A percentile compares a stretch with the other conserved stretches of the same genome.
These are phyloP conservation scores for Xestia rhomboidea DNA, from an alignment of 2,888 invertebrate genomes.

Conservation along the genomic window DNA sequence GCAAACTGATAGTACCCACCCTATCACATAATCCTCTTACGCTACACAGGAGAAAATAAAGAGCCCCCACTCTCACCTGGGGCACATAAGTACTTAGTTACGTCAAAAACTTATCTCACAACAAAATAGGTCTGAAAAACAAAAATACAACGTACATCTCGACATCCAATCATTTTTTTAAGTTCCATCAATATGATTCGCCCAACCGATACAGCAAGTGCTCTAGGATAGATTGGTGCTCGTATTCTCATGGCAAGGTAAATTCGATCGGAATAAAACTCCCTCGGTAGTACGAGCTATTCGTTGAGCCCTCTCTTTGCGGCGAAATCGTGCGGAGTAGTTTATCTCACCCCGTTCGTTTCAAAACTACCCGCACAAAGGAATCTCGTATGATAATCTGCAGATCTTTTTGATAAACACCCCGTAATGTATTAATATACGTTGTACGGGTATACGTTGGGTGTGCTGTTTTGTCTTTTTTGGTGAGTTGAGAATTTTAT, in stretches of 20 bases:
- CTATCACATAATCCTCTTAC: constrained; percentile 32
- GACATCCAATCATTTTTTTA: constrained; percentile 62
- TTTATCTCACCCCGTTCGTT: constrained; percentile 85
- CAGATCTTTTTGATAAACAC: constrained; percentile 76
- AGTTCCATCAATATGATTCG: constrained; percentile 64
- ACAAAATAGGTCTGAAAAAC: constrained; percentile 14
- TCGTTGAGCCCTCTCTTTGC: constrained; percentile 89
- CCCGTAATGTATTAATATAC: constrained; percentile 63
- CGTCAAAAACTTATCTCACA: not conserved
- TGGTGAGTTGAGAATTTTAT: not conserved
- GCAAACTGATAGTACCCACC: not conserved
- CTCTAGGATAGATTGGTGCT: constrained; percentile 68
- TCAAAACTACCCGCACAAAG: constrained; percentile 79
- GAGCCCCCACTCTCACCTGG: not conserved
- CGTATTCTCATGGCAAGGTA: constrained; percentile 81
- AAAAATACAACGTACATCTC: constrained; percentile 24
- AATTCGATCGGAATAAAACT: constrained; percentile 88
- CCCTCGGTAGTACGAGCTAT: constrained; percentile 75
- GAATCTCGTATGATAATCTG: constrained; percentile 86
- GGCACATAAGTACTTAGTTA: not conserved
- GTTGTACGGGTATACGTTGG: constrained; percentile 10
- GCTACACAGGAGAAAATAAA: constrained; percentile 7
- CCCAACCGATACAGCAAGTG: constrained; percentile 64
- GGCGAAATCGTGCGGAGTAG: constrained; percentile 86
- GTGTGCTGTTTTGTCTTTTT: constrained; percentile 29